phyloP scores from a whole-genome alignment of 2,113 vertebrate genomes.

The Bombycilla garrulus region DNA sequence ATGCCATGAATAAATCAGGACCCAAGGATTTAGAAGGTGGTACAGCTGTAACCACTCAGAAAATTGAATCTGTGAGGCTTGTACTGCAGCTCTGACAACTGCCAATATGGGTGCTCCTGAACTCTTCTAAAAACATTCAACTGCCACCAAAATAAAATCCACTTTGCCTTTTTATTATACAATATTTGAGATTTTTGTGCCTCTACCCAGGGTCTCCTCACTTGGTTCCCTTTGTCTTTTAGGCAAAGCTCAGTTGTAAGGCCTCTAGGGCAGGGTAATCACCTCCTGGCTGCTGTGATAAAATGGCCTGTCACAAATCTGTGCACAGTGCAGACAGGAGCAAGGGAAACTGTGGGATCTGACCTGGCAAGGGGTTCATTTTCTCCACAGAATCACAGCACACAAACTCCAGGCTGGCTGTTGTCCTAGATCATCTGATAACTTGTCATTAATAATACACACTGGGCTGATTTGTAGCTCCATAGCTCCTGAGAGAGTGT shows the following conservation, averaged over 20 bases:
- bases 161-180: background rate
- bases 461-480: background rate
- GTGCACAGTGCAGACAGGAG: background rate
- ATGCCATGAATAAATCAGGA: constrained; percentile 71
- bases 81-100: constrained; percentile 5
- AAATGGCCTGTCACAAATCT: background rate
- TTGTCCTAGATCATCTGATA: background rate
- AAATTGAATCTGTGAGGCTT: constrained; percentile 29
- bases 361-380: background rate
- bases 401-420: background rate
- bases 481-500: background rate
- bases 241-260: background rate
- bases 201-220: background rate
- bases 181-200: background rate
- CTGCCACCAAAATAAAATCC: background rate
- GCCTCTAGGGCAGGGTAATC: background rate
- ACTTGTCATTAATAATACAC: background rate
- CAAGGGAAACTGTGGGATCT: background rate
- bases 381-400: background rate
- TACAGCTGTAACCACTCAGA: constrained; percentile 65
- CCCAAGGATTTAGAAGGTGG: constrained; percentile 58
- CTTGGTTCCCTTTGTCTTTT: background rate
- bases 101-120: background rate
- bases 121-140: background rate
- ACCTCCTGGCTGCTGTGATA: background rate